Evolutionary conservation across 53 echinoderm and acorn worm genomes (phyloP).

Genomic region (Echinometra lucunter): DNA sequence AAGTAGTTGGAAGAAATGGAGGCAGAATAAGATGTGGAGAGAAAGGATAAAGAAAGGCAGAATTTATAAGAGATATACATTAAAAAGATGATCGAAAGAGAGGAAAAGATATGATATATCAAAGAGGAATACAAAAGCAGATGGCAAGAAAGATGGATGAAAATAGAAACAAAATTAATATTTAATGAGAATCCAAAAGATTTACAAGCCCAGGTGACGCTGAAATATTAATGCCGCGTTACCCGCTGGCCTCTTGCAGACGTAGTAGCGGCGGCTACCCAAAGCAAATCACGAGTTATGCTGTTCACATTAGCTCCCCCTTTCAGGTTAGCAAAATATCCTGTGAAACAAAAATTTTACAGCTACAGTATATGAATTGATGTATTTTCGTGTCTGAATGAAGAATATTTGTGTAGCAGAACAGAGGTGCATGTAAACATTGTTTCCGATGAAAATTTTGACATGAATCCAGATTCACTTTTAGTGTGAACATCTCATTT

Average conservation of each 20-base stretch:
- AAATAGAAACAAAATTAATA: not conserved
- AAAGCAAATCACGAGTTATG: not conserved
- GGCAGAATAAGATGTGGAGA: not conserved
- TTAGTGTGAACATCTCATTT: no score
- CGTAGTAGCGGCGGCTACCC: no score
- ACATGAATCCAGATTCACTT: no score
- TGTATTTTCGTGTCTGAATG: no score
- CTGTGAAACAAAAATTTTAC: no score
- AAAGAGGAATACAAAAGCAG: not conserved
- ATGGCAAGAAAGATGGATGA: not conserved
- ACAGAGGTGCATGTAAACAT: no score
- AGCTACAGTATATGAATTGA: no score
- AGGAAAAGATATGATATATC: not conserved
- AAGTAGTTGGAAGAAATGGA: not conserved
- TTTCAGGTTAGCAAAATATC: no score
- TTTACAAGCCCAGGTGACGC: not conserved
- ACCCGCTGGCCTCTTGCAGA: not conserved
- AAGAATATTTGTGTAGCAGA: no score
- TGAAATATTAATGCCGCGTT: not conserved
- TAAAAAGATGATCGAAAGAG: not conserved
- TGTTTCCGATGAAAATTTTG: no score
- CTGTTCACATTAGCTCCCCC: not conserved
- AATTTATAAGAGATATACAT: no score
- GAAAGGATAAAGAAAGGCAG: not conserved
- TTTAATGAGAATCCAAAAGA: not conserved